Conservation (phyloP, 1,140 invertebrate genomes). For the Micrasema minimum region DNA sequence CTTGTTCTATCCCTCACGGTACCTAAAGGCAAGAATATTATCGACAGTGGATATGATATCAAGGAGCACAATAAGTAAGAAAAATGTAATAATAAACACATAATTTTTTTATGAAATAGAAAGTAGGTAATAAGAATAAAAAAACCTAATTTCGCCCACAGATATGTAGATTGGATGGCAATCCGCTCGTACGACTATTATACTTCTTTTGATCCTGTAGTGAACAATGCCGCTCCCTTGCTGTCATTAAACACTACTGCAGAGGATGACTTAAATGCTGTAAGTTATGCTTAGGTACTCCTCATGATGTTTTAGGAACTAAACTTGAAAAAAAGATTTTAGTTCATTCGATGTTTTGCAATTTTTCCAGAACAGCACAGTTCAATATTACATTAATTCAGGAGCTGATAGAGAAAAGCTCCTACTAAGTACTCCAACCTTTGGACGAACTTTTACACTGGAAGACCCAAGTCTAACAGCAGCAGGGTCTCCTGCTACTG, state of each 20-base stretch:
- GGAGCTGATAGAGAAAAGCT: constrained; percentile 8
- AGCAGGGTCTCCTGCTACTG: neutral
- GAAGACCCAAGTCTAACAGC: neutral
- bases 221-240: neutral
- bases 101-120: neutral
- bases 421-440: neutral
- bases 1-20: neutral
- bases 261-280: no score
- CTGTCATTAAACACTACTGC: constrained; percentile 5
- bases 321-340: no score
- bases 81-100: neutral
- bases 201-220: neutral
- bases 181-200: neutral
- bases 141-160: neutral
- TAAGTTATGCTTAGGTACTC: no score
- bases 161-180: constrained; percentile 13
- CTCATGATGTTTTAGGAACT: no score
- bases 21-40: neutral
- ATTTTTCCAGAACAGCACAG: constrained; percentile 4
- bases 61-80: neutral
- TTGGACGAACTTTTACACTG: constrained; percentile 10
- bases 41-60: constrained; percentile 10
- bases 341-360: no score
- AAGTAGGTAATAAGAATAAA: neutral
- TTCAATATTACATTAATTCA: constrained; percentile 2